A percentile compares a stretch with the other conserved stretches of the same genome.
These are phyloP conservation scores for Rhynchonycteris naso DNA, from an alignment of 2,797 vertebrate genomes.

Conservation along the genomic window DNA sequence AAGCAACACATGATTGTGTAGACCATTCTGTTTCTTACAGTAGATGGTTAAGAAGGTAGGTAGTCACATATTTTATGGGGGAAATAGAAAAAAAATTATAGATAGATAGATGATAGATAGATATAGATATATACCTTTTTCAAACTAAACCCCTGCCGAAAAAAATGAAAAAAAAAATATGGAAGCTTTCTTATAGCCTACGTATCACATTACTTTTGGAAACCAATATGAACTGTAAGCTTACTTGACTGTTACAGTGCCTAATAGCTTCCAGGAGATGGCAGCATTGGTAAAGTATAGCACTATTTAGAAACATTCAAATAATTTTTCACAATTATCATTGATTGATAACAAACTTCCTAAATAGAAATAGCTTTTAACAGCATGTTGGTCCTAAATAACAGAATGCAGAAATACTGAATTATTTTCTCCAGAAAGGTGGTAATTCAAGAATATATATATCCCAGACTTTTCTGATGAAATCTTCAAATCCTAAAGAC, in stretches of 20 bases:
- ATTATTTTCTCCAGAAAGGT: constrained; percentile 8
- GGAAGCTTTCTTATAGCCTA: background rate
- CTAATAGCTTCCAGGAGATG: constrained; percentile 81
- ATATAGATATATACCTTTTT: background rate
- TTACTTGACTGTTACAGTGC: constrained; percentile 39
- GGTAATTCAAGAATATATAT: background rate
- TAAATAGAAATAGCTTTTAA: constrained; percentile 44
- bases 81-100: background rate
- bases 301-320: background rate
- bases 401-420: background rate
- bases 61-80: background rate
- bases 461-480: background rate
- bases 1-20: background rate
- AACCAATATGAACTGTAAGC: background rate
- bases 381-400: background rate
- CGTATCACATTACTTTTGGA: background rate
- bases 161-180: background rate
- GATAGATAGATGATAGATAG: too few relatives aligned
- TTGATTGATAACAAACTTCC: background rate
- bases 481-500: background rate
- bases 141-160: background rate
- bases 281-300: constrained; percentile 84
- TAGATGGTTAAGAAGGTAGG: background rate
- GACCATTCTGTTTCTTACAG: background rate
- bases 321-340: constrained; percentile 25